These are phyloP conservation scores for Acrobeloides nanus DNA, from an alignment of 2,888 invertebrate species.

Conservation along the genomic window DNA sequence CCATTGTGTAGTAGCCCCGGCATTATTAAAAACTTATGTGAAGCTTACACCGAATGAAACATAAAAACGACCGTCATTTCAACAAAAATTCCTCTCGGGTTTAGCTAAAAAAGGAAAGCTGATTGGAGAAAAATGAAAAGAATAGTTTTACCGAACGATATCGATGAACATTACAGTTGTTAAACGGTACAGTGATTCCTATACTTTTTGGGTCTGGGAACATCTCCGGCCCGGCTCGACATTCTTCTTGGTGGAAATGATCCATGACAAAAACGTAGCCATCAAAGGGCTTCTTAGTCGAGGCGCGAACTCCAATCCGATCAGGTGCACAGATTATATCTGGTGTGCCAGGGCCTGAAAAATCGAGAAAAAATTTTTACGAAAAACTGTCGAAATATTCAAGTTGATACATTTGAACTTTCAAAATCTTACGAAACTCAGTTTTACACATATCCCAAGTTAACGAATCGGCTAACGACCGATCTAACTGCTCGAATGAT, in stretches of 20 bases:
- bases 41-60: slow-evolving; percentile 41
- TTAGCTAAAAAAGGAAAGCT: slow-evolving; percentile 29
- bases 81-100: slow-evolving; percentile 51
- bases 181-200: slow-evolving; percentile 50
- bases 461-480: slow-evolving; percentile 42
- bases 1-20: no score
- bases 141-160: slow-evolving; percentile 44
- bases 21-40: not conserved
- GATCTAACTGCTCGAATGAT: slow-evolving; percentile 48
- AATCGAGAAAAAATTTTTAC: no score
- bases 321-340: slow-evolving; percentile 52
- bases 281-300: slow-evolving; percentile 51
- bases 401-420: not conserved
- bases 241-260: slow-evolving; percentile 44
- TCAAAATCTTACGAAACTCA: slow-evolving; percentile 39
- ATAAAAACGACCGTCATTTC: slow-evolving; percentile 51
- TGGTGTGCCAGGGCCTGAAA: slow-evolving; percentile 47
- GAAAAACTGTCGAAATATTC: not conserved
- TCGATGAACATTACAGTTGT: slow-evolving; percentile 49
- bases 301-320: slow-evolving; percentile 51
- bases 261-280: slow-evolving; percentile 53
- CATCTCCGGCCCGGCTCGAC: slow-evolving; percentile 46
- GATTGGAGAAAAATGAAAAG: not conserved
- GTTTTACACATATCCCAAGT: slow-evolving; percentile 53
- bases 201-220: slow-evolving; percentile 42